These are phyloP conservation scores for Hecatera dysodea DNA, from an alignment of 2,888 invertebrate species.

Conservation along the genomic window DNA sequence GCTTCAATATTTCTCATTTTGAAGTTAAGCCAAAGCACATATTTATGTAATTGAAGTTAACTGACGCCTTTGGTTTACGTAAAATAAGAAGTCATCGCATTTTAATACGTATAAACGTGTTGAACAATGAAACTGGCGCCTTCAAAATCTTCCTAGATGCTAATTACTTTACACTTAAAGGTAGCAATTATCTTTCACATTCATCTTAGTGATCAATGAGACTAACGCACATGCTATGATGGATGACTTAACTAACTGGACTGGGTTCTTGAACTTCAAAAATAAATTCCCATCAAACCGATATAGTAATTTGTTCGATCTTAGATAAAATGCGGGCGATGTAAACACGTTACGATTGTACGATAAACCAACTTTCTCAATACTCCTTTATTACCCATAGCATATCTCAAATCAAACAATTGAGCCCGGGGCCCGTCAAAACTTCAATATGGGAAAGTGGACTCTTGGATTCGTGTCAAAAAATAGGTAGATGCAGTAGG, in stretches of 20 bases:
- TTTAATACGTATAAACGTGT: background rate
- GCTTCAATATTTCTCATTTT: conserved; percentile 74
- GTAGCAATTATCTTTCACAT: conserved; percentile 3
- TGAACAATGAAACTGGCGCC: background rate
- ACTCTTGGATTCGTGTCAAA: conserved; percentile 26
- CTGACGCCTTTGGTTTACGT: background rate
- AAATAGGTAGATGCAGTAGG: background rate
- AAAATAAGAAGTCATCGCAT: background rate
- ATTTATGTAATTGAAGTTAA: conserved; percentile 17
- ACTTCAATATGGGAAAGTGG: conserved; percentile 80
- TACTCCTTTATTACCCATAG: conserved; percentile 64
- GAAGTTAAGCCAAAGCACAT: conserved; percentile 52
- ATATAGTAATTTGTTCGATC: conserved; percentile 61
- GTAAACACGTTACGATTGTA: conserved; percentile 56
- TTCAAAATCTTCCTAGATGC: background rate
- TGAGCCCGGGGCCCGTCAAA: conserved; percentile 69
- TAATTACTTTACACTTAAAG: background rate
- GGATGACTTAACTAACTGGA: conserved; percentile 38
- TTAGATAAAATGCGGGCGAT: conserved; percentile 56
- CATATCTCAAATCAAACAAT: conserved; percentile 73
- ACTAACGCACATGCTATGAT: conserved; percentile 18
- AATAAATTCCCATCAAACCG: conserved; percentile 54
- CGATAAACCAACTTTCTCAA: conserved; percentile 65
- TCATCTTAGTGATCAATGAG: conserved; percentile 23
- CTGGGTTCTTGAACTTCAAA: conserved; percentile 36